Evolutionary conservation across 1,140 invertebrate species (phyloP).

Genomic region (Zaprionus vittiger): DNA sequence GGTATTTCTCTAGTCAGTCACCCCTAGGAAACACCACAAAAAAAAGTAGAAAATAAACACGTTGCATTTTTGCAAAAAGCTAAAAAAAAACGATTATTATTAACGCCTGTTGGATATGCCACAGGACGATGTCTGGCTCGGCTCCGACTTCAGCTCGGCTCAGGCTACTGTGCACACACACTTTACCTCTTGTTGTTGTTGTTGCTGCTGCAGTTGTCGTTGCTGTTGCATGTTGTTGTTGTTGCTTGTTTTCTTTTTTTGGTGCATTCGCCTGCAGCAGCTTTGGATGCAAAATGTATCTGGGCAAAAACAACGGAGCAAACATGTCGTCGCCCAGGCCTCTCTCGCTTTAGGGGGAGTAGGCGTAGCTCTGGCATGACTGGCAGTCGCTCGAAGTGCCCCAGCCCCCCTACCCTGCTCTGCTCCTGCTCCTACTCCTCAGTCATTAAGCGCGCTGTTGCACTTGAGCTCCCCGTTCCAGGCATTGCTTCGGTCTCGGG

Average conservation of each 20-base stretch:
- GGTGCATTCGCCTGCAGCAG: conserved; percentile 75
- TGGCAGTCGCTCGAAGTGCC: conserved; percentile 32
- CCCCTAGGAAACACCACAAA: conserved; percentile 17
- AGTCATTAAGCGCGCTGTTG: conserved; percentile 72
- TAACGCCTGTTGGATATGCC: conserved; percentile 81
- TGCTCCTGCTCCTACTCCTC: conserved; percentile 4
- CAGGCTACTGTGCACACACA: conserved; percentile 74
- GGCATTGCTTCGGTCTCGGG: conserved; percentile 19
- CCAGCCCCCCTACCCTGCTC: not conserved
- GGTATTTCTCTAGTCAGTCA: conserved; percentile 27
- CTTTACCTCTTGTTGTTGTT: conserved; percentile 63
- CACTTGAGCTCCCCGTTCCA: conserved; percentile 45
- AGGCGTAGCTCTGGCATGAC: conserved; percentile 56
- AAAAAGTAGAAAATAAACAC: conserved; percentile 20
- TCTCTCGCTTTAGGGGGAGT: conserved; percentile 19
- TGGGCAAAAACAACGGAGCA: conserved; percentile 65
- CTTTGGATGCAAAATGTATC: conserved; percentile 73
- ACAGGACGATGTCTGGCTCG: conserved; percentile 75
- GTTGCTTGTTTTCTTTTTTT: conserved; percentile 46
- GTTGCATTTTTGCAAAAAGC: conserved; percentile 42
- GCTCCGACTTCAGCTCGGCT: conserved; percentile 14
- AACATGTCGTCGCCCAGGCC: conserved; percentile 56
- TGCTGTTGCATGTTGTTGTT: conserved; percentile 43
- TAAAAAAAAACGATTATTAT: conserved; percentile 69
- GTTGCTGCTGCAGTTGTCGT: not conserved